Conservation (phyloP, 2,888 invertebrate species). For the Cyclophora punctaria region DNA sequence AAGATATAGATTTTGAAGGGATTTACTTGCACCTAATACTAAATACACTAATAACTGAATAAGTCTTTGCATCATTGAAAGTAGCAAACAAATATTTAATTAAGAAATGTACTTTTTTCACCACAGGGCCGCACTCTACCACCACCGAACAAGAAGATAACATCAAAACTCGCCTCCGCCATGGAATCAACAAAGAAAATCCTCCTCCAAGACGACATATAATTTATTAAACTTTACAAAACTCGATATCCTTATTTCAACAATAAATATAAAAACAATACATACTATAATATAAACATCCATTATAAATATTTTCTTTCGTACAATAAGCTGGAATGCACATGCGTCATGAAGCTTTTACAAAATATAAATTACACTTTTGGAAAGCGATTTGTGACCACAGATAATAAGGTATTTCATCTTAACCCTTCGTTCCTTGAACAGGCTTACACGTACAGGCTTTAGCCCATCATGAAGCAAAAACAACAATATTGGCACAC, state of each 20-base stretch:
- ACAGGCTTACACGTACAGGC: too few relatives aligned
- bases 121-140: slow-evolving; percentile 49
- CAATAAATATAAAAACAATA: slow-evolving; percentile 43
- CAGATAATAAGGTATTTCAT: too few relatives aligned
- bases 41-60: too few relatives aligned
- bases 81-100: background rate
- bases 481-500: too few relatives aligned
- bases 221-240: slow-evolving; percentile 34
- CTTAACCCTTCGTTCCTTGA: too few relatives aligned
- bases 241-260: slow-evolving; percentile 29
- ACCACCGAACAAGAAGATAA: slow-evolving; percentile 42
- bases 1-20: too few relatives aligned
- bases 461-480: too few relatives aligned
- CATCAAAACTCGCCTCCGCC: slow-evolving; percentile 39
- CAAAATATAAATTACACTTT: too few relatives aligned
- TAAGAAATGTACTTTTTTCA: background rate
- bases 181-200: slow-evolving; percentile 48
- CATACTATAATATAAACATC: slow-evolving; percentile 25
- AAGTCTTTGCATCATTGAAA: too few relatives aligned
- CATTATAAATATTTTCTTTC: slow-evolving; percentile 1
- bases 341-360: background rate
- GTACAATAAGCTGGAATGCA: slow-evolving; percentile 2
- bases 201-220: slow-evolving; percentile 52
- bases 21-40: too few relatives aligned
- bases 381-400: too few relatives aligned